These are phyloP conservation scores for Drosophila subquinaria DNA, from an alignment of 2,888 invertebrate species.

Conservation along the genomic window DNA sequence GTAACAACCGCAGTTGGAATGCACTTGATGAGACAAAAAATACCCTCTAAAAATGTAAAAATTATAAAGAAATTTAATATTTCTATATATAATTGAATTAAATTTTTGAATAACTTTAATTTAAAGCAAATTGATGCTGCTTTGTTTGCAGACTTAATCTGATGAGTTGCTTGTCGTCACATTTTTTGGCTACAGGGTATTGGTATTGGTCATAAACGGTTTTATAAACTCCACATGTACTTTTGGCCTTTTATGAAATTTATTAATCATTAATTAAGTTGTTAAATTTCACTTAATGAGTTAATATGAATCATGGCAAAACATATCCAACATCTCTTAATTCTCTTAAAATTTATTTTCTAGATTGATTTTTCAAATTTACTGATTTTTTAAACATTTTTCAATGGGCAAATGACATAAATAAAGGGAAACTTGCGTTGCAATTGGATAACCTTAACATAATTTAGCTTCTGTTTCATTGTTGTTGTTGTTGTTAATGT, in stretches of 20 bases:
- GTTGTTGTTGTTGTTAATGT: constrained; percentile 23
- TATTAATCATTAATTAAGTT: constrained; percentile 1
- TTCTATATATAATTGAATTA: neutral
- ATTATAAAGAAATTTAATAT: neutral
- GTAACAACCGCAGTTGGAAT: neutral
- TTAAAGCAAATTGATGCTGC: neutral
- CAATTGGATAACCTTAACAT: constrained; percentile 27
- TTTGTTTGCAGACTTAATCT: neutral
- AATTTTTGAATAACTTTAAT: neutral
- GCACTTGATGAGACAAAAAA: neutral
- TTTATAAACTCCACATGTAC: neutral
- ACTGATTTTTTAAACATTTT: neutral
- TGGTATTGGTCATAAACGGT: neutral
- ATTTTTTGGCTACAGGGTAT: neutral
- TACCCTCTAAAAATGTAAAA: neutral
- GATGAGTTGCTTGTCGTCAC: no score
- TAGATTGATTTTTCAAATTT: neutral
- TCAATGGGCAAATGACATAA: constrained; percentile 36
- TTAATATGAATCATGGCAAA: neutral
- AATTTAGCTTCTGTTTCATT: constrained; percentile 18
- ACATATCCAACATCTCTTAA: neutral
- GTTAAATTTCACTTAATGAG: neutral
- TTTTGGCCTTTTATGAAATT: constrained; percentile 1
- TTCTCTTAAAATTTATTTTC: neutral
- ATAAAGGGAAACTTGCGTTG: constrained; percentile 37